Conservation (phyloP, 1,140 invertebrate genomes). For the Ericerus pela region DNA sequence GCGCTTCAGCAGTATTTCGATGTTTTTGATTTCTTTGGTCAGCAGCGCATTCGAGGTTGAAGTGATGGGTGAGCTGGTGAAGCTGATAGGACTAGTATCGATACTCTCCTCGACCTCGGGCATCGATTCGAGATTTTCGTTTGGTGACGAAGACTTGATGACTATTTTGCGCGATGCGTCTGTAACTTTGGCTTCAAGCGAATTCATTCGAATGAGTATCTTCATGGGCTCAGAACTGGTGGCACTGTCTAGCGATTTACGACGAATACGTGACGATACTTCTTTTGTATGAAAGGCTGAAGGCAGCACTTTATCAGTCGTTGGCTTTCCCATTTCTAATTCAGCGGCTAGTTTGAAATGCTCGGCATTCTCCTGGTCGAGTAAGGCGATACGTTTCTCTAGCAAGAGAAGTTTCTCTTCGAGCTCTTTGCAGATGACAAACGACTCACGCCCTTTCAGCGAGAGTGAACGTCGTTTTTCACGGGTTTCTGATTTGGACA, state of each 20-base stretch:
- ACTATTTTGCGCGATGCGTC: slow-evolving; percentile 9
- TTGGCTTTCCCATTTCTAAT: slow-evolving; percentile 28
- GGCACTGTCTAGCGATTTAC: slow-evolving; percentile 59
- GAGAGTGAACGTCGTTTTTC: slow-evolving; percentile 65
- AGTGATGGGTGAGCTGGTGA: neutral
- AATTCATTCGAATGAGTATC: slow-evolving; percentile 52
- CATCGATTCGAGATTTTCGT: slow-evolving; percentile 5
- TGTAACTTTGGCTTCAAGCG: slow-evolving; percentile 38
- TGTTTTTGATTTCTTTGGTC: slow-evolving; percentile 10
- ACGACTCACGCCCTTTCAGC: slow-evolving; percentile 60
- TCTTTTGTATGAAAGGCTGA: neutral
- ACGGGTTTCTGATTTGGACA: slow-evolving; percentile 56
- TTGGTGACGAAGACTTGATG: slow-evolving; percentile 6
- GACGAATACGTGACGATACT: slow-evolving; percentile 30
- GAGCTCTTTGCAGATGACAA: slow-evolving; percentile 61
- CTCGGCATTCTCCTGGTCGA: slow-evolving; percentile 40
- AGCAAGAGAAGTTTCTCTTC: slow-evolving; percentile 65
- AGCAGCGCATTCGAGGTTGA: neutral
- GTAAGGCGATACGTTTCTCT: slow-evolving; percentile 53
- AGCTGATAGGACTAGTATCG: too few species aligned
- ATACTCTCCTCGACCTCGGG: neutral
- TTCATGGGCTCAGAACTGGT: slow-evolving; percentile 62
- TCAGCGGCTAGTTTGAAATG: slow-evolving; percentile 31
- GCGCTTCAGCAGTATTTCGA: slow-evolving; percentile 2
- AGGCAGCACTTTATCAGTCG: neutral